These are phyloP conservation scores for Hydropsyche tenuis DNA, from an alignment of 1,140 invertebrate genomes.

Conservation along the genomic window DNA sequence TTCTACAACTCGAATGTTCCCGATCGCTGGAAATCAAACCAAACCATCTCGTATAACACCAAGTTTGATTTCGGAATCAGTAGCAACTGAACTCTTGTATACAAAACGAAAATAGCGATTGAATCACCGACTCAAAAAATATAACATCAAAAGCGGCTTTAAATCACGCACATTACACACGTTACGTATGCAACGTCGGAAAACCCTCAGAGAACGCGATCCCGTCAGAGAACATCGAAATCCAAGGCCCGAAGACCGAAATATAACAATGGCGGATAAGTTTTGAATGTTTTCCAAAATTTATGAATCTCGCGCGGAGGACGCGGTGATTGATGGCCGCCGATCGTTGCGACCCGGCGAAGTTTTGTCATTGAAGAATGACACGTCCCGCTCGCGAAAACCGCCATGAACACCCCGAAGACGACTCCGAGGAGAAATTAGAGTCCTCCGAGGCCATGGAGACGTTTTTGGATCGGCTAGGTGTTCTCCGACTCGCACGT, in stretches of 20 bases:
- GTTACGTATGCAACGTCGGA: too few species aligned
- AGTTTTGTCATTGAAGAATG: slow-evolving; percentile 34
- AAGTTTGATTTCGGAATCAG: too few species aligned
- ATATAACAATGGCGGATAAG: slow-evolving; percentile 31
- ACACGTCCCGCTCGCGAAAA: background rate
- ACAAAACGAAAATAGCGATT: background rate
- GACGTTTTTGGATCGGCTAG: too few species aligned
- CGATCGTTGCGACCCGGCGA: slow-evolving; percentile 11
- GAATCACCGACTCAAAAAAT: background rate
- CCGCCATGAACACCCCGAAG: too few species aligned
- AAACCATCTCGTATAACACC: too few species aligned
- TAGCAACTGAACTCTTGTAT: background rate
- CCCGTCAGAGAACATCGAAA: background rate
- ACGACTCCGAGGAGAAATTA: too few species aligned
- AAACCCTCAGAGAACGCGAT: too few species aligned
- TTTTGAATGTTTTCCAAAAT: slow-evolving; percentile 39
- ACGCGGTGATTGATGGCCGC: slow-evolving; percentile 23
- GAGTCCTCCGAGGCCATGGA: too few species aligned
- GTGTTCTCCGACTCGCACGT: too few species aligned
- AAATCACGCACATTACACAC: background rate
- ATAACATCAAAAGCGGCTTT: too few species aligned
- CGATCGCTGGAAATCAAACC: too few species aligned
- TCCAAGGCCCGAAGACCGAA: slow-evolving; percentile 8
- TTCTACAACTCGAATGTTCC: too few species aligned
- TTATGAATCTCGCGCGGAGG: background rate